Conservation (phyloP, 2,888 invertebrate species). For the Crossocerus cetratus region DNA sequence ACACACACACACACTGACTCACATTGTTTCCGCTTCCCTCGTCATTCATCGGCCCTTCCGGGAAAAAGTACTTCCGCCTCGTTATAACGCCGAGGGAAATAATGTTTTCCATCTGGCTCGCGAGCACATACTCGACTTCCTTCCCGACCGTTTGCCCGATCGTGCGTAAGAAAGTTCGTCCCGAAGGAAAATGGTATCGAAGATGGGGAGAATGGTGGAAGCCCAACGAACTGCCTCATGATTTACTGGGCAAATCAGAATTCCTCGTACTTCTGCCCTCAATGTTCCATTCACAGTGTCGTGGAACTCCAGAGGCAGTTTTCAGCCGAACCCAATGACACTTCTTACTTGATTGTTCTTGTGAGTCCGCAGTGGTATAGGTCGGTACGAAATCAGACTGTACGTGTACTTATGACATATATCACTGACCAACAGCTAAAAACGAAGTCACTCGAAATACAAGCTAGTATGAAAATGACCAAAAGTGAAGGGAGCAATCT, state of each 20-base stretch:
- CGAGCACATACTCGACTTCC: slow-evolving; percentile 25
- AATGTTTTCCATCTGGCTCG: slow-evolving; percentile 42
- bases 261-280: background rate
- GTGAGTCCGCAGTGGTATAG: too few species aligned
- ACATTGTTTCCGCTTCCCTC: too few species aligned
- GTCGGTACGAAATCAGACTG: too few species aligned
- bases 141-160: slow-evolving; percentile 35
- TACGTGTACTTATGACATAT: too few species aligned
- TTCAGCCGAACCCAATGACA: too few species aligned
- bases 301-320: background rate
- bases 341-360: too few species aligned
- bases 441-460: too few species aligned
- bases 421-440: too few species aligned
- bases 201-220: slow-evolving; percentile 14
- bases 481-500: too few species aligned
- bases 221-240: too few species aligned
- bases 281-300: background rate
- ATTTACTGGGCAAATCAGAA: background rate
- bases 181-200: slow-evolving; percentile 41
- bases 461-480: too few species aligned
- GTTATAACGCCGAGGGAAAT: slow-evolving; percentile 38
- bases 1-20: too few species aligned
- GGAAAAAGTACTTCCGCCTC: slow-evolving; percentile 20
- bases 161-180: slow-evolving; percentile 37
- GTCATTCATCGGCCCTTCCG: slow-evolving; percentile 13